Conservation (phyloP, 2,113 vertebrate species). For the Emydocephalus ijimae region DNA sequence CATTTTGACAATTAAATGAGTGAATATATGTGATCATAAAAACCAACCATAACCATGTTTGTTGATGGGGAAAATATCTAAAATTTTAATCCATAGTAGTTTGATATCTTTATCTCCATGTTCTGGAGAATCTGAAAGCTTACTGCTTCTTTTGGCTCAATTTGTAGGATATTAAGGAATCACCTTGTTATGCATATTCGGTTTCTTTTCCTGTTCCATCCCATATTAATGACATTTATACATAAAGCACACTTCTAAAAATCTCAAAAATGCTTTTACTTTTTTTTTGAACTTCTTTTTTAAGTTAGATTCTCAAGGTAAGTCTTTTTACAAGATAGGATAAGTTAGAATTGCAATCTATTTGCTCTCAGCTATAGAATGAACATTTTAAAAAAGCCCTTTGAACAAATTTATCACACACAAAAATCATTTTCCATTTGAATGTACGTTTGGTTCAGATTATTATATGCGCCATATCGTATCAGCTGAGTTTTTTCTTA, state of each 20-base stretch:
- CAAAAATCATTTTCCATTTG: neutral
- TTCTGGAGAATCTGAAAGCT: neutral
- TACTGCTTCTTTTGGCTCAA: neutral
- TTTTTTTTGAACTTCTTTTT: neutral
- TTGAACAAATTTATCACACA: neutral
- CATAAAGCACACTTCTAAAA: neutral
- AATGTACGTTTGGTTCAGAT: neutral
- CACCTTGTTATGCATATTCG: neutral
- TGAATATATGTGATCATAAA: neutral
- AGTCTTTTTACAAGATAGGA: neutral
- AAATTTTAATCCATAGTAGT: neutral
- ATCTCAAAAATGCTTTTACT: neutral
- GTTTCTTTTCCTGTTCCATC: neutral
- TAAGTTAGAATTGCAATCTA: neutral
- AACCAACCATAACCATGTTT: neutral
- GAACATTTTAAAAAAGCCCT: neutral
- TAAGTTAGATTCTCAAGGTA: neutral
- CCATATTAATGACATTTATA: neutral
- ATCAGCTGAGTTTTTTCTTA: neutral
- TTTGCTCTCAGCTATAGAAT: neutral
- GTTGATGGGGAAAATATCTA: neutral
- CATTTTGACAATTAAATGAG: neutral
- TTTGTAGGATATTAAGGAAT: neutral
- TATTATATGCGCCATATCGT: neutral
- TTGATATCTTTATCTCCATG: neutral